These are phyloP conservation scores for Lindbergichthys nudifrons DNA, from an alignment of 2,797 vertebrate genomes.

Conservation along the genomic window DNA sequence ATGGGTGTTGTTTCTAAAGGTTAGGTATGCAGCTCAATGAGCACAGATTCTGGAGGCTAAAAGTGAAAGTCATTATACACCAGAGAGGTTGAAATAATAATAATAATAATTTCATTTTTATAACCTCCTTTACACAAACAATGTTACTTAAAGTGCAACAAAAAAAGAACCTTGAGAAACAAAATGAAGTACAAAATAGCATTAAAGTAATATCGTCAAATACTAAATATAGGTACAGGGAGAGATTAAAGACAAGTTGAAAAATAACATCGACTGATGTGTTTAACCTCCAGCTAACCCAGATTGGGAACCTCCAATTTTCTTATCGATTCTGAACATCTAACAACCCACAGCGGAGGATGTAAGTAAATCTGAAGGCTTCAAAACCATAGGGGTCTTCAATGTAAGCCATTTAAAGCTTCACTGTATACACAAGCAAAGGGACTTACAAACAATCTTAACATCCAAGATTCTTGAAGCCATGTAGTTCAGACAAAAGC, in stretches of 20 bases:
- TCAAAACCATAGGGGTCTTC: conserved; percentile 40
- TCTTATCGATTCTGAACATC: conserved; percentile 33
- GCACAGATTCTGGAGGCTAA: not conserved
- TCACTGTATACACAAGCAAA: conserved; percentile 24
- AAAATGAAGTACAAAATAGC: conserved; percentile 1
- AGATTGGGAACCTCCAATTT: conserved; percentile 31
- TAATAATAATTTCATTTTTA: not conserved
- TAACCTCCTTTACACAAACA: not conserved
- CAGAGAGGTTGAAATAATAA: not conserved
- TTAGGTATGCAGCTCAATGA: conserved; percentile 6
- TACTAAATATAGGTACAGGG: not conserved
- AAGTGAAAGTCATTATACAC: not conserved
- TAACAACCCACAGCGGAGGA: conserved; percentile 28
- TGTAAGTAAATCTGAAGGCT: conserved; percentile 41
- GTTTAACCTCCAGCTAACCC: conserved; percentile 14
- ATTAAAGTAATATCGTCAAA: not conserved
- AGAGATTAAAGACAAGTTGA: conserved; percentile 10
- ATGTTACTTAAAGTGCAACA: not conserved
- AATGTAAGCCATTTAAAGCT: conserved; percentile 30
- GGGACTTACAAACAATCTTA: conserved; percentile 15
- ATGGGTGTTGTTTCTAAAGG: not conserved
- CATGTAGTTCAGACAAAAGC: conserved; percentile 26
- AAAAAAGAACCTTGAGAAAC: not conserved
- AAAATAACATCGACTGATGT: conserved; percentile 20
- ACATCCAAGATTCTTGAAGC: conserved; percentile 23